phyloP scores from a whole-genome alignment of 2,797 vertebrate genomes.

The Darevskia mixta region DNA sequence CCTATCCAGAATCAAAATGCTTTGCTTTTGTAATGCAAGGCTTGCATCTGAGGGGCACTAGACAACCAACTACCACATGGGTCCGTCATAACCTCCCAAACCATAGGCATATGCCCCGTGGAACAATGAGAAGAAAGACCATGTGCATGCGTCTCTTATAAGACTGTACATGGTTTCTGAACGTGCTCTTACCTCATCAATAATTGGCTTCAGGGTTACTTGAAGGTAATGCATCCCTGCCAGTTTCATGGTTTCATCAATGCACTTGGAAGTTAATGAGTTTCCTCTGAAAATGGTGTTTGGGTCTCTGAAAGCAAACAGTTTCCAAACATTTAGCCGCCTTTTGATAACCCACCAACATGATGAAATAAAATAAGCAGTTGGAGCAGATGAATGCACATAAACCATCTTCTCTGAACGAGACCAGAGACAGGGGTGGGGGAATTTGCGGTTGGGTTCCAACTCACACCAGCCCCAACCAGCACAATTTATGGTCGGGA shows the following conservation, averaged over 20 bases:
- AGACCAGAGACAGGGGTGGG: background rate
- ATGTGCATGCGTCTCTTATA: conserved; percentile 34
- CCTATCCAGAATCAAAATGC: conserved; percentile 18
- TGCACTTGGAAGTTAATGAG: conserved; percentile 97
- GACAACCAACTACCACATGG: conserved; percentile 15
- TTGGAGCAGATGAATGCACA: background rate
- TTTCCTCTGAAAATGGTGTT: conserved; percentile 99
- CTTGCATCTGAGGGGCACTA: background rate
- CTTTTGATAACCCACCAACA: conserved; percentile 32
- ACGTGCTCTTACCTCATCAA: conserved; percentile 89
- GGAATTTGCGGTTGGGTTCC: too few species aligned
- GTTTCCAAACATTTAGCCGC: conserved; percentile 54
- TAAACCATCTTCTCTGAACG: conserved; percentile 17
- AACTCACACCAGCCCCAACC: too few species aligned
- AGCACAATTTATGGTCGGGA: too few species aligned
- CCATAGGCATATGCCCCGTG: conserved; percentile 17
- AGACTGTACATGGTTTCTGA: conserved; percentile 24
- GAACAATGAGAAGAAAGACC: conserved; percentile 27
- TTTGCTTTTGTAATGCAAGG: conserved; percentile 11
- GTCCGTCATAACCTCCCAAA: conserved; percentile 21
- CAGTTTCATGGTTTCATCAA: conserved; percentile 98
- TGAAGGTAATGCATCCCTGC: conserved; percentile 98
- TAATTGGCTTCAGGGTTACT: conserved; percentile 94
- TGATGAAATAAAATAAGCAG: conserved; percentile 20
- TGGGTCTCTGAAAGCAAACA: conserved; percentile 88